Base-by-base conservation (phyloP, 2,113 vertebrate species). In the Eubucco bourcierii region DNA sequence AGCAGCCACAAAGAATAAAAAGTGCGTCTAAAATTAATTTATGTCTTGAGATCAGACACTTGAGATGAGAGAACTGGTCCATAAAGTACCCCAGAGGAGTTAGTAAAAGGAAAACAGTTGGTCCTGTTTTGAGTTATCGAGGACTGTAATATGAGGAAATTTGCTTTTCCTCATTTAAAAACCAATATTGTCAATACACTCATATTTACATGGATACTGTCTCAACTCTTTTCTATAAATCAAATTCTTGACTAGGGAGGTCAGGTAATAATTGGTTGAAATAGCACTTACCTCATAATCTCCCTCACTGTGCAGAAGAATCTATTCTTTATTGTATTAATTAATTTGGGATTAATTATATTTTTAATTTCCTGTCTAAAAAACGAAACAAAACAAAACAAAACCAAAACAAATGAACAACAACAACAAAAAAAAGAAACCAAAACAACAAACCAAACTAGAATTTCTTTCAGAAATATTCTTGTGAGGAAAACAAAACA, bases 21-120 rank as follows among this genome's bases (percentile, higher is more conserved):
- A 93, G 89, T 97, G 66, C 88, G 94, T 95, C 95, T 97, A 96
- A 97, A 98, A 98, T 97, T 97, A 96, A 97, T 97, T 98, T 97
- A 97, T 95, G 86, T 95, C 94, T 96, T 95, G 73, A 87, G 92
- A 97, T 97, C 71, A 97, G 95, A 95, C 90, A 96, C 95, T 97
- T 97, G 82, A 96, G 84, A 97, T 94, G 89, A 96, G 96, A 97
- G 63, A 97, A 97, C 89, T 91, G 91, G 96, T 96, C 96, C 91
- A 96, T 97, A 97, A 97, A 97, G 91, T 96, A 87, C 70, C 88
- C 84, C 95, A 95, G 92, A 97, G 94, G 84, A 97, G 75, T 79
- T 85, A 96, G 95, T 95, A 97, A 97, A 97, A 94, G 50, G 75
- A 88, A 97, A 95, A 95, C 80, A 97, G 44, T 92, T 90, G 96